Base-by-base conservation (phyloP, 2,113 vertebrate species). In the Coturnix japonica region DNA sequence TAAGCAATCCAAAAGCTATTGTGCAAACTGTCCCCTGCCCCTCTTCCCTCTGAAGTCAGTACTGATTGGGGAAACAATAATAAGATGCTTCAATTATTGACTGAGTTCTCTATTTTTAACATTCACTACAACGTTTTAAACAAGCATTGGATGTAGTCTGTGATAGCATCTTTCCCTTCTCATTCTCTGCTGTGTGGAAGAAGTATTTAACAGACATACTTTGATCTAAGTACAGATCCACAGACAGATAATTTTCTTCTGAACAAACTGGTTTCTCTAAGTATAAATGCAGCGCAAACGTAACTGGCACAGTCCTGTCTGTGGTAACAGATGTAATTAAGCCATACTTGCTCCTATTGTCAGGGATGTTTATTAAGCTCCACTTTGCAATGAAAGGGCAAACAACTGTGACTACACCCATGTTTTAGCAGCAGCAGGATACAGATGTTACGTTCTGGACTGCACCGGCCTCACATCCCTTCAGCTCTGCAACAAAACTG, bases 261-360 rank as follows among this genome's bases (percentile, higher is more conserved):
- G 90, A 90, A 91, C 91, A 87, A 95, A 96, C 89, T 64, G 25
- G 81, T 89, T 94, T 91, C 78, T 89, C 81, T 71, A 89, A 92
- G 85, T 89, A 85, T 13, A 80, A 87, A 85, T 31, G 95, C 77
- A 81, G 53, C 56, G 85, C 89, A 96, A 92, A 80, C 41, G 1
- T 44, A 89, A 84, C 89, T 92, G 94, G 84, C 74, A 92, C 65
- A 85, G 87, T 89, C 31, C 89, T 60, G 49, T 28, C 80, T 92
- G 71, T 71, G 80, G 83, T 80, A 85, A 63, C 77, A 96, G 90
- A 83, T 91, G 80, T 82, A 78, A 96, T 85, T 94, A 93, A 96
- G 88, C 56, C 81, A 83, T 86, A 92, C 89, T 83, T 94, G 82
- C 31, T 60, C 64, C 90, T 82, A 51, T 82, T 95, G 87, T 85